Evolutionary conservation across 2,888 invertebrate species (phyloP).

Genomic region (Latrodectus hesperus): DNA sequence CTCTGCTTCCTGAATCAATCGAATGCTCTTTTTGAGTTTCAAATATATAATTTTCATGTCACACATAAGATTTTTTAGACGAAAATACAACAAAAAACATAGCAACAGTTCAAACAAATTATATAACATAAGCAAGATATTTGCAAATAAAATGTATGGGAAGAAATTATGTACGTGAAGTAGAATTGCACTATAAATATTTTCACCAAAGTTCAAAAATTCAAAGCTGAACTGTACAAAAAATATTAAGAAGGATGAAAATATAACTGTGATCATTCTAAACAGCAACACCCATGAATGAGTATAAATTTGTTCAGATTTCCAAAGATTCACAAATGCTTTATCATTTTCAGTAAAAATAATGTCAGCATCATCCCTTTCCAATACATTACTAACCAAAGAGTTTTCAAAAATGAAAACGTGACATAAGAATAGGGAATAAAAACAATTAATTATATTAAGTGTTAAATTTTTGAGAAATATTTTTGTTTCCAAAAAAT

Average conservation of each 20-base stretch:
- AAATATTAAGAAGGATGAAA: not conserved
- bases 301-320: not conserved
- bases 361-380: not conserved
- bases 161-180: too few species aligned
- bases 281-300: not conserved
- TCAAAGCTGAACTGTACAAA: not conserved
- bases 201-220: not conserved
- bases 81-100: not conserved
- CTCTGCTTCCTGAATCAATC: conserved; percentile 63
- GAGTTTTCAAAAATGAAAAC: conserved; percentile 4
- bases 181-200: too few species aligned
- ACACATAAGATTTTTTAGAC: not conserved
- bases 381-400: not conserved
- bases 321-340: not conserved
- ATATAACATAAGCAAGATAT: not conserved
- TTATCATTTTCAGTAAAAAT: not conserved
- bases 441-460: not conserved
- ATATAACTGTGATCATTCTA: not conserved
- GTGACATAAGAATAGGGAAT: conserved; percentile 2
- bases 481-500: too few species aligned
- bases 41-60: not conserved
- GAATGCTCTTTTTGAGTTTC: conserved; percentile 32
- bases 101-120: not conserved
- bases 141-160: not conserved
- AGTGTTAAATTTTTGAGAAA: too few species aligned